These are phyloP conservation scores for Mandrillus leucophaeus DNA, from an alignment of 2,113 vertebrate genomes.

Conservation along the genomic window DNA sequence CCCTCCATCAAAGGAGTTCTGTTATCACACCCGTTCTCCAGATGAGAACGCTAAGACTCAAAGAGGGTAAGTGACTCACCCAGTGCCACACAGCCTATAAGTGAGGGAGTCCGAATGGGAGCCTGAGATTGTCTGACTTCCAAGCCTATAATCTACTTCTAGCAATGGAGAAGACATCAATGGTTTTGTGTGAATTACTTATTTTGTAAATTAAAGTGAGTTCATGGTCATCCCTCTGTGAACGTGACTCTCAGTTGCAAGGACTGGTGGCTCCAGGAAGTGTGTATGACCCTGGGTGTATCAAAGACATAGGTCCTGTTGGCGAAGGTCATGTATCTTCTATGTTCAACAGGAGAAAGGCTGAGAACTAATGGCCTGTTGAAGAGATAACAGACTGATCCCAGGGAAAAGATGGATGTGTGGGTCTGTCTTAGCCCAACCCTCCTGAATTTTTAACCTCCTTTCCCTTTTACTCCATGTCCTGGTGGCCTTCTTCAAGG, in stretches of 20 bases:
- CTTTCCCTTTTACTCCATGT: background rate
- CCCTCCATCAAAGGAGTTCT: background rate
- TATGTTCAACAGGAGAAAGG: background rate
- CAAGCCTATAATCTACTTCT: background rate
- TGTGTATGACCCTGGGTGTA: background rate
- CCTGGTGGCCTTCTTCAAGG: background rate
- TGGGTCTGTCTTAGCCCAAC: rapidly evolving
- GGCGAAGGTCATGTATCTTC: background rate
- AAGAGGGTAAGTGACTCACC: background rate
- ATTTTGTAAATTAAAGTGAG: background rate
- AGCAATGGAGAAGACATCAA: background rate
- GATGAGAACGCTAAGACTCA: background rate
- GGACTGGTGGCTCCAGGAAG: background rate
- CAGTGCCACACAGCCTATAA: rapidly evolving
- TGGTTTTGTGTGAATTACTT: background rate
- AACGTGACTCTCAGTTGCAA: background rate
- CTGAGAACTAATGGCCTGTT: background rate
- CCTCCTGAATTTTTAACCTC: background rate
- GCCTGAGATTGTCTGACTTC: background rate
- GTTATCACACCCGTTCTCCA: background rate
- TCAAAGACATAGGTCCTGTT: background rate
- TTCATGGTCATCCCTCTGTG: background rate
- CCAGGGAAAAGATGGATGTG: rapidly evolving
- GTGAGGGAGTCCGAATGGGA: background rate
- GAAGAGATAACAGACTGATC: background rate